Base-by-base conservation (phyloP, 2,888 invertebrate genomes). In the Tinea pellionella region DNA sequence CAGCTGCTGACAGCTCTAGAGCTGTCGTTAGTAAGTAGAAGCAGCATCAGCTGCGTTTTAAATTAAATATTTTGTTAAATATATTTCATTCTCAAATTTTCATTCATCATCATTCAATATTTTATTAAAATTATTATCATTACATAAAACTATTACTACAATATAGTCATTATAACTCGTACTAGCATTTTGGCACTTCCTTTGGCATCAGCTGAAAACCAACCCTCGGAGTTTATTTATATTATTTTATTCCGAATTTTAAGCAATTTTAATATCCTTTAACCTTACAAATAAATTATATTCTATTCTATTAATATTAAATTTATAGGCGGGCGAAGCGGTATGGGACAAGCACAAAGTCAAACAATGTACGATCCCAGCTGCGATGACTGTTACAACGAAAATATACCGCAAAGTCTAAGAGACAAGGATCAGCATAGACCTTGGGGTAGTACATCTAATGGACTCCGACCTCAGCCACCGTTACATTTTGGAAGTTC, bases 271-370 rank as follows among this genome's bases (percentile, higher is more conserved):
- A n/a, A n/a, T n/a, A n/a, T n/a, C n/a, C n/a, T n/a, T n/a, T n/a
- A n/a, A n/a, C n/a, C n/a, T n/a, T n/a, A n/a, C n/a, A n/a, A n/a
- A n/a, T n/a, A n/a, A n/a, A n/a, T n/a, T n/a, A n/a, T n/a, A n/a
- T 29, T 16, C 6, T 53, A 53, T 53, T 53, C 16, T 7, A 19
- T 16, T 53, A 18, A 7, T 53, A 15, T 53, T 53, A 29, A 37
- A 3, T 64, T 80, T 82, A 65, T 66, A 95, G 95, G 90, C 85
- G 95, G 95, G 55, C 90, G 88, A 63, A 92, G 92, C 70, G 95
- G 95, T 61, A 95, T 95, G 93, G 95, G 95, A 0, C 95, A 95
- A 85, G 95, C 95, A 0, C 95, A 95, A 79, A 95, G 95, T 78
- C 95, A 95, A 78, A 93, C 94, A 58, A 89, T 91, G 62, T 90